Conservation (phyloP, 2,888 invertebrate genomes). For the Dorcus hopei region DNA sequence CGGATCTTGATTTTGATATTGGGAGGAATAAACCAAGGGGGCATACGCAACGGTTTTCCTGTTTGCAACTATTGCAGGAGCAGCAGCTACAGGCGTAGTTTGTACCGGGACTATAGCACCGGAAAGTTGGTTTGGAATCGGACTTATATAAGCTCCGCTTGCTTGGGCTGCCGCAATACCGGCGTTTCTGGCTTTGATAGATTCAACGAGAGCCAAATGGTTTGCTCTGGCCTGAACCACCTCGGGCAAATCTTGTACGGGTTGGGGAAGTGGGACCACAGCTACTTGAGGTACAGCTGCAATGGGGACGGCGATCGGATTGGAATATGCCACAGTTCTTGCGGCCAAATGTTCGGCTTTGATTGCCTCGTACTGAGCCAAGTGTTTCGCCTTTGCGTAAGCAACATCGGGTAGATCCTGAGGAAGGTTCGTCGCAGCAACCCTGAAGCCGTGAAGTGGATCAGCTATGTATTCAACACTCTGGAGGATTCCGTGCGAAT, state of each 20-base stretch:
- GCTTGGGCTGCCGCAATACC: slow-evolving; percentile 19
- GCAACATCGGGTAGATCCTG: slow-evolving; percentile 46
- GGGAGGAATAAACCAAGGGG: slow-evolving; percentile 25
- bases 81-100: slow-evolving; percentile 14
- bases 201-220: slow-evolving; percentile 40
- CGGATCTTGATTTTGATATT: slow-evolving; percentile 53
- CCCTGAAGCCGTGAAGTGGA: slow-evolving; percentile 61
- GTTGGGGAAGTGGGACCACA: slow-evolving; percentile 7
- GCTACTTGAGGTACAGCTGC: slow-evolving; percentile 28
- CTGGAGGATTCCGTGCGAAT: slow-evolving; percentile 62
- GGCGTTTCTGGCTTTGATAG: slow-evolving; percentile 36
- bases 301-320: slow-evolving; percentile 34
- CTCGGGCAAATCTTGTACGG: slow-evolving; percentile 45
- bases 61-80: slow-evolving; percentile 14
- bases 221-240: slow-evolving; percentile 40
- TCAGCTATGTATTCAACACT: slow-evolving; percentile 64
- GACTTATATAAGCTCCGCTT: slow-evolving; percentile 25
- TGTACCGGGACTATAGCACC: slow-evolving; percentile 34
- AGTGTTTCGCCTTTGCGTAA: slow-evolving; percentile 42
- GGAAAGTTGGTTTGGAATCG: slow-evolving; percentile 31
- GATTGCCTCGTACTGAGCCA: slow-evolving; percentile 39
- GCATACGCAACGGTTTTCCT: slow-evolving; percentile 15
- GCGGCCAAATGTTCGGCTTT: slow-evolving; percentile 37
- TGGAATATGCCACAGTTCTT: slow-evolving; percentile 33
- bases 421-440: slow-evolving; percentile 65